Percentiles rank a stretch among this genome's conserved stretches.
Conservation (phyloP, 2,888 invertebrate genomes). For the Harpalus rufipes region DNA sequence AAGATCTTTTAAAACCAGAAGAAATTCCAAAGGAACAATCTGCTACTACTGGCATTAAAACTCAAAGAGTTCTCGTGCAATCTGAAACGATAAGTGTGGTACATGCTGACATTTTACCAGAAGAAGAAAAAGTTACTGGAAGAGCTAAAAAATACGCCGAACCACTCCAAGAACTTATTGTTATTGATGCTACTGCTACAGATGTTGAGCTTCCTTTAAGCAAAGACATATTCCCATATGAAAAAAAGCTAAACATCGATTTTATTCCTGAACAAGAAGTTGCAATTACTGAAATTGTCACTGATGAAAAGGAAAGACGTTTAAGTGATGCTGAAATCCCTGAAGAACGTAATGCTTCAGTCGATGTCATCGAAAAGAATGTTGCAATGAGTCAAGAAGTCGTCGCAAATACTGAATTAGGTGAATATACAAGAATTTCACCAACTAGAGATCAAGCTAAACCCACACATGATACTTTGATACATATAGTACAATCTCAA, state of each 20-base stretch:
- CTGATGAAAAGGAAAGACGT: slow-evolving; percentile 79
- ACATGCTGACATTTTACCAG: slow-evolving; percentile 76
- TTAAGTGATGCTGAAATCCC: slow-evolving; percentile 75
- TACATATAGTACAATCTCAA: slow-evolving; percentile 77
- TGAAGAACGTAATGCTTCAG: slow-evolving; percentile 78
- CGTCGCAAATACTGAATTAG: slow-evolving; percentile 76
- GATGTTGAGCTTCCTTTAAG: slow-evolving; percentile 79
- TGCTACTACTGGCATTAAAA: slow-evolving; percentile 76
- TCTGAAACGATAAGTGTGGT: slow-evolving; percentile 77
- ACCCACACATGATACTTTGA: slow-evolving; percentile 76
- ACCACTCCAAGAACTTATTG: slow-evolving; percentile 78
- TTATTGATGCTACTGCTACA: slow-evolving; percentile 78
- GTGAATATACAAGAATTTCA: slow-evolving; percentile 76
- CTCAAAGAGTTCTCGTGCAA: slow-evolving; percentile 77
- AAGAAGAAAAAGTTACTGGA: slow-evolving; percentile 76
- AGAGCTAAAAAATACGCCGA: slow-evolving; percentile 78
- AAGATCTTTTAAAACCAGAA: slow-evolving; percentile 75
- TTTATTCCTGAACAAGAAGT: slow-evolving; percentile 81
- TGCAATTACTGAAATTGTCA: slow-evolving; percentile 80
- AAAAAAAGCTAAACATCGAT: slow-evolving; percentile 79
- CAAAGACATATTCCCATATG: slow-evolving; percentile 79
- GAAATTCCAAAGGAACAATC: slow-evolving; percentile 74
- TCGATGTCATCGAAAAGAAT: slow-evolving; percentile 78
- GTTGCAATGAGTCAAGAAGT: slow-evolving; percentile 79
- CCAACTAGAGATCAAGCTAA: slow-evolving; percentile 76